phyloP scores from a whole-genome alignment of 1,140 invertebrate species.

The Sycophila sp. region DNA sequence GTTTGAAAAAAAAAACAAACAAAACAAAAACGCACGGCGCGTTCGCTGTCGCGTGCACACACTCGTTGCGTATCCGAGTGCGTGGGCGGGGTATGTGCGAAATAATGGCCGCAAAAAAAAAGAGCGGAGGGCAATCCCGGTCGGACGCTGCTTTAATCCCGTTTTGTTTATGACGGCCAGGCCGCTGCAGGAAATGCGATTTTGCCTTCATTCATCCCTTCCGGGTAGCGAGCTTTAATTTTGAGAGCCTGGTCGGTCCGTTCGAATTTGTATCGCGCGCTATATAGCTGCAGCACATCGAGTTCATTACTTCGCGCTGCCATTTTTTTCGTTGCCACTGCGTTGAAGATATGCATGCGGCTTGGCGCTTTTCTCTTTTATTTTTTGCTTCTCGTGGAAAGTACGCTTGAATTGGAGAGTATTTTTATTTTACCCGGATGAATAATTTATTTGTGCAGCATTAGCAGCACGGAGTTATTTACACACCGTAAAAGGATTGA shows the following conservation, averaged over 20 bases:
- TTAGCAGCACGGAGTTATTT: no score
- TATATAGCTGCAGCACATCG: slow-evolving; percentile 10
- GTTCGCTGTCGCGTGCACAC: not conserved
- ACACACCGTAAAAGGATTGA: no score
- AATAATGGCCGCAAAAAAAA: slow-evolving; percentile 30
- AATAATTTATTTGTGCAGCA: no score
- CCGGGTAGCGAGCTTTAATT: slow-evolving; percentile 34
- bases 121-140: not conserved
- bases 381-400: no score
- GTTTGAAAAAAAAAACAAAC: no score
- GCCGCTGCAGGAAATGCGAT: slow-evolving; percentile 43
- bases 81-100: not conserved
- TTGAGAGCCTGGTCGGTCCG: slow-evolving; percentile 5
- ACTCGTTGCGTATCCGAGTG: no score
- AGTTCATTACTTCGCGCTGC: not conserved
- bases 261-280: slow-evolving; percentile 17
- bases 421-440: no score
- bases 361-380: no score
- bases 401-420: no score
- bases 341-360: not conserved
- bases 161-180: slow-evolving; percentile 51
- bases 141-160: slow-evolving; percentile 40
- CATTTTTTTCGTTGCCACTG: not conserved
- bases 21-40: not conserved
- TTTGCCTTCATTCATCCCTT: slow-evolving; percentile 39